Percentiles rank a stretch among this genome's conserved stretches.
These are phyloP conservation scores for Hydrozoanthus tunicans DNA, from an alignment of 64 coral and sea anemone species.

Conservation along the genomic window DNA sequence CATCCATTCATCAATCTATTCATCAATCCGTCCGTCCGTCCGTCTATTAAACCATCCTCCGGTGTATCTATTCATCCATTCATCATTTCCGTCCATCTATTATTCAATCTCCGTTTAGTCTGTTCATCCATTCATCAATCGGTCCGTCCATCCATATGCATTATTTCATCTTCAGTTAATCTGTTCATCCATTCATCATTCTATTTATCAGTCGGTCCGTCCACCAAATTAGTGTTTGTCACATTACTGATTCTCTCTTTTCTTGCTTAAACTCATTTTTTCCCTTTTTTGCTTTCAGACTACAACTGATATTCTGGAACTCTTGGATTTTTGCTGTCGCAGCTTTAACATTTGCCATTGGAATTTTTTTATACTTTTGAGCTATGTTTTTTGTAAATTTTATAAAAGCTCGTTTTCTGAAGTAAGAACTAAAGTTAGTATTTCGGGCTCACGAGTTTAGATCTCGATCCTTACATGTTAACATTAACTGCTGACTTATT, in stretches of 20 bases:
- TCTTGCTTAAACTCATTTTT: background rate
- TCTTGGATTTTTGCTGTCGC: constrained; percentile 6
- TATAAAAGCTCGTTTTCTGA: too few species aligned
- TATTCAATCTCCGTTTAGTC: background rate
- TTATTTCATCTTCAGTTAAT: background rate
- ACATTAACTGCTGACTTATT: too few species aligned
- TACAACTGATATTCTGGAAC: background rate
- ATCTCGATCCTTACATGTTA: too few species aligned
- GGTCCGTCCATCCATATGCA: background rate
- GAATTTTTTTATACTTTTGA: background rate
- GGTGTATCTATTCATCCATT: background rate
- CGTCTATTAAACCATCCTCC: background rate
- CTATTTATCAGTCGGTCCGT: background rate
- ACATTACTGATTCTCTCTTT: too few species aligned
- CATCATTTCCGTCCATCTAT: background rate
- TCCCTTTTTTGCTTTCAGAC: background rate
- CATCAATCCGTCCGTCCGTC: background rate
- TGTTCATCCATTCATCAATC: background rate
- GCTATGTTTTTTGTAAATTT: background rate
- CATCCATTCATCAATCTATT: too few species aligned
- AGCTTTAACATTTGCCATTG: background rate
- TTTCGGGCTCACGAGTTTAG: too few species aligned
- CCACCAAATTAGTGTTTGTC: background rate
- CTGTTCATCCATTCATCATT: background rate
- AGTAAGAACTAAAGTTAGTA: too few species aligned